phyloP scores from a whole-genome alignment of 2,113 vertebrate species.

The Azemiops feae region DNA sequence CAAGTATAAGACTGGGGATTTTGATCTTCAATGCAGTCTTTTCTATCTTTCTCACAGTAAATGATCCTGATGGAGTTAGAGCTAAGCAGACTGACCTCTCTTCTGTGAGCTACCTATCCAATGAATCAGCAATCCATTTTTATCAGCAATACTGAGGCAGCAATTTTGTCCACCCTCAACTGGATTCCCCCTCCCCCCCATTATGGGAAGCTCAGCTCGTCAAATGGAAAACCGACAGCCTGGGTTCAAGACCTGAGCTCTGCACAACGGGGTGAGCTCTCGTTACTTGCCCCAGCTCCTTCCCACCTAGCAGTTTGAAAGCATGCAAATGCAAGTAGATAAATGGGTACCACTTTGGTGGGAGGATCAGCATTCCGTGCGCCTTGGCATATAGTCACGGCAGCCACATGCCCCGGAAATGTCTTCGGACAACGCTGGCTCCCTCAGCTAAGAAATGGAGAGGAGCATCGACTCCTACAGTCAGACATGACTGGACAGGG shows the following conservation, averaged over 20 bases:
- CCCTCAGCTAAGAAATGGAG: not conserved
- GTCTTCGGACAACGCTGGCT: not conserved
- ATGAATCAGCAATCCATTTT: conserved; percentile 14
- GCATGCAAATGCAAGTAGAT: not conserved
- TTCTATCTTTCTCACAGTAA: conserved; percentile 66
- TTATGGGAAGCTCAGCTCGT: not conserved
- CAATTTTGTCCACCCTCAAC: not conserved
- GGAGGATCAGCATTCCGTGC: not conserved
- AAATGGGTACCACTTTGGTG: not conserved
- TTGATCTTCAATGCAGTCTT: conserved; percentile 70
- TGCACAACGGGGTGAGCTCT: not conserved
- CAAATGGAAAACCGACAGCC: not conserved
- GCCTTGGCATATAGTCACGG: not conserved
- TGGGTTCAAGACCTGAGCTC: not conserved
- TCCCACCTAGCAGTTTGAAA: not conserved
- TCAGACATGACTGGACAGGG: not conserved
- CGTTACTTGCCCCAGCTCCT: not conserved
- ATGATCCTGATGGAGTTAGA: conserved; percentile 68
- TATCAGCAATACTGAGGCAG: conserved; percentile 19
- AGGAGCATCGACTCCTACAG: not conserved
- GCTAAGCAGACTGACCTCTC: conserved; percentile 56
- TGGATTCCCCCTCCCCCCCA: not conserved
- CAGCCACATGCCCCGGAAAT: not conserved
- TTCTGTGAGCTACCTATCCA: conserved; percentile 59
- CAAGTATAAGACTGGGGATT: conserved; percentile 68